Conservation (phyloP, 2,888 invertebrate species). For the Trissoscelio sp. region DNA sequence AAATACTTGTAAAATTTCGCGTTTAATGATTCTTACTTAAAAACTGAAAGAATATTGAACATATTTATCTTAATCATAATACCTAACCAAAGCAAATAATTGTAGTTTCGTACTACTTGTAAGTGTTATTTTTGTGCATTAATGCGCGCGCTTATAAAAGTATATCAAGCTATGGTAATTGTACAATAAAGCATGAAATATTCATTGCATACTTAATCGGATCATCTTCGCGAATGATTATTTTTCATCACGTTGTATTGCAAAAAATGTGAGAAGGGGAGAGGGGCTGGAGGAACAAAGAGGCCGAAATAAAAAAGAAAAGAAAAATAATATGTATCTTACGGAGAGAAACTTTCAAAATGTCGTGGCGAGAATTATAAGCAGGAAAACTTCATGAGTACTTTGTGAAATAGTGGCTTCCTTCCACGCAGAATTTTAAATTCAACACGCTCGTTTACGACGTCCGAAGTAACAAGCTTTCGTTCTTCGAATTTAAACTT, state of each 20-base stretch:
- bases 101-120: not conserved
- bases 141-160: conserved; percentile 17
- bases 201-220: conserved; percentile 52
- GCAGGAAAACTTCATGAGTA: conserved; percentile 69
- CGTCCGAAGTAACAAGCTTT: conserved; percentile 70
- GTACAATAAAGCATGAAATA: conserved; percentile 45
- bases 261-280: conserved; percentile 5
- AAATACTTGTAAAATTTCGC: no score
- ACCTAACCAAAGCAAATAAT: conserved; percentile 15
- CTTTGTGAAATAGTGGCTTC: conserved; percentile 70
- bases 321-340: conserved; percentile 68
- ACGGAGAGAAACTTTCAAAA: conserved; percentile 67
- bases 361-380: conserved; percentile 69
- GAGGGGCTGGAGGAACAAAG: not conserved
- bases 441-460: conserved; percentile 70
- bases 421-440: conserved; percentile 70
- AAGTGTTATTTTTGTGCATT: conserved; percentile 10
- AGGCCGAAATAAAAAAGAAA: conserved; percentile 41
- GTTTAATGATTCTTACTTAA: no score
- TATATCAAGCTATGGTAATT: not conserved
- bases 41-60: no score
- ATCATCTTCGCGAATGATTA: conserved; percentile 33
- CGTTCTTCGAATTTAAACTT: conserved; percentile 70
- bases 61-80: no score
- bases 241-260: conserved; percentile 45